Percentiles rank a stretch among this genome's conserved stretches.
Evolutionary conservation across 2,797 vertebrate genomes (phyloP).

Genomic region (Bradypus variegatus): DNA sequence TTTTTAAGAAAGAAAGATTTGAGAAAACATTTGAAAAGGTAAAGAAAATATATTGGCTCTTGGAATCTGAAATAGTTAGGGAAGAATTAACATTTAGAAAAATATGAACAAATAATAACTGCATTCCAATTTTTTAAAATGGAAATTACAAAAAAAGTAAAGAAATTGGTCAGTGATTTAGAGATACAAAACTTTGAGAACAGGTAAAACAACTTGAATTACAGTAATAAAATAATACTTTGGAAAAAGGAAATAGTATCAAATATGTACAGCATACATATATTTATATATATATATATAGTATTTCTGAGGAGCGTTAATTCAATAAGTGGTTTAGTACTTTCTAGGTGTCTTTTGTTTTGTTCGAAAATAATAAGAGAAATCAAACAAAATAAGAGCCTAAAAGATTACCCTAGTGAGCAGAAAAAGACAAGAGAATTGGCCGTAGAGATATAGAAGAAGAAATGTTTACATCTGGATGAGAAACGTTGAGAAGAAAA

Average conservation of each 20-base stretch:
- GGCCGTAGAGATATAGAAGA: background rate
- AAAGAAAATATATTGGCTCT: constrained; percentile 7
- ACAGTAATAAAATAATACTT: constrained; percentile 17
- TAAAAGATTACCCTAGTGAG: background rate
- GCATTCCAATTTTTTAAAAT: background rate
- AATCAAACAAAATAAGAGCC: background rate
- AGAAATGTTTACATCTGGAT: background rate
- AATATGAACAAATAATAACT: constrained; percentile 18
- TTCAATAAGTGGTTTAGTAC: constrained; percentile 11
- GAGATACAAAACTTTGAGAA: constrained; percentile 31
- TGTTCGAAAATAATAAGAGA: constrained; percentile 32
- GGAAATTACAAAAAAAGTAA: background rate
- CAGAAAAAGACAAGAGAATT: constrained; percentile 2
- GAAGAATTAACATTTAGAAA: constrained; percentile 33
- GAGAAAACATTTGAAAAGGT: constrained; percentile 19
- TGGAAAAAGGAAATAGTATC: background rate
- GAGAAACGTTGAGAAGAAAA: constrained; percentile 21
- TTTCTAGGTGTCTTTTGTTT: constrained; percentile 11
- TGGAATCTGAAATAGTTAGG: background rate
- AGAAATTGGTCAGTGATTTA: constrained; percentile 1
- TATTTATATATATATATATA: background rate
- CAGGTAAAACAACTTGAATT: background rate
- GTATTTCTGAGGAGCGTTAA: constrained; percentile 18
- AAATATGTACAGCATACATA: background rate
- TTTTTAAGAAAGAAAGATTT: constrained; percentile 14